Evolutionary conservation across 2,797 vertebrate genomes (phyloP), one percentile per base, ranked within the genome.

Genomic region (Myotis pilosus): DNA sequence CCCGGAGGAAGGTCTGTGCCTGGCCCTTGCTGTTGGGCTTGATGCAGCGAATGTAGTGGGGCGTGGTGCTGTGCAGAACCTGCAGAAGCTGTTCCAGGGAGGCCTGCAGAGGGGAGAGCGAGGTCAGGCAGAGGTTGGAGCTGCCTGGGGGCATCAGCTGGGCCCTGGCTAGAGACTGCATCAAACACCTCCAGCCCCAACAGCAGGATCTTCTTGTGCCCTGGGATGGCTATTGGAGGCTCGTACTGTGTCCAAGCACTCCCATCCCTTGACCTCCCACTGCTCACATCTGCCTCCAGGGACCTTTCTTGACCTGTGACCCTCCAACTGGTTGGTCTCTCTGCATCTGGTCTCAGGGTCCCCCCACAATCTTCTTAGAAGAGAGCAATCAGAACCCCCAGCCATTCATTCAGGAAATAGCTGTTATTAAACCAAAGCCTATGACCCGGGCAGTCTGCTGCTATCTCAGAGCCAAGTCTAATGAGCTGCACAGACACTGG

Each of bases 31-130:
- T 98, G 3, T 99, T 99, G 2, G 99, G 99, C 97, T 99, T 99
- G 98, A 99, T 99, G 97, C 99, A 99, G 87, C 99, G 98, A 53
- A 99, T 99, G 98, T 99, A 99, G 92, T 99, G 99, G 8, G 99
- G 99, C 0, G 99, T 99, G 57, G 99, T 99, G 89, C 96, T 98
- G 57, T 99, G 98, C 69, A 99, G 97, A 92, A 99, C 98, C 97
- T 96, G 98, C 98, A 99, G 99, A 87, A 99, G 98, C 69, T 98
- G 99, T 81, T 99, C 99, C 72, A 99, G 98, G 3, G 99, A 99
- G 92, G 99, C 98, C 99, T 99, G 96, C 3, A 81, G 82, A 74
- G 8, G 36, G 57, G 47, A 93, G 53, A 47, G 2, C 0, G 16
- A 22, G 51, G 44, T 92, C 75, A 96, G 92, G n/a, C 36, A 55